phyloP scores from a whole-genome alignment of 2,113 vertebrate species.

The Columba livia region DNA sequence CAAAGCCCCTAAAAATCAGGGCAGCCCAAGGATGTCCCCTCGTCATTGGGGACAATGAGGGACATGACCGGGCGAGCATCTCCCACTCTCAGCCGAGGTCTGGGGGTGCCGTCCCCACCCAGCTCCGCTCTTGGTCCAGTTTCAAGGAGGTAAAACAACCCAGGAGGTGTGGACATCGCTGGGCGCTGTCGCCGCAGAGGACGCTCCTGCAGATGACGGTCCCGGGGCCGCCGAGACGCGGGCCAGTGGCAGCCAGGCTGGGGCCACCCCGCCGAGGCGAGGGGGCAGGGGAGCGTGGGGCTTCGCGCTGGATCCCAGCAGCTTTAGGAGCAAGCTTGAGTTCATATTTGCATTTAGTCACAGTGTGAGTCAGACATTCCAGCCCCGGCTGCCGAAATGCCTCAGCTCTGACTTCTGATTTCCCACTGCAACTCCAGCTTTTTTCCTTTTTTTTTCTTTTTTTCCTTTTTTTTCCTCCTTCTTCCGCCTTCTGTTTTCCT shows the following conservation, averaged over 20 bases:
- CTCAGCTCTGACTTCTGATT: constrained; percentile 71
- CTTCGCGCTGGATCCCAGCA: background rate
- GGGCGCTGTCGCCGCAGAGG: accelerated
- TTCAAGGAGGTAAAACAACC: background rate
- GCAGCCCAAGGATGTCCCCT: background rate
- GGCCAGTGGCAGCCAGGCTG: accelerated
- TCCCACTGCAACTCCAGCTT: constrained; percentile 22
- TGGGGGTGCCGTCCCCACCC: accelerated
- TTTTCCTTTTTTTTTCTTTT: background rate
- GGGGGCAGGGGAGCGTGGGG: background rate
- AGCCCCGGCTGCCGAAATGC: constrained; percentile 66
- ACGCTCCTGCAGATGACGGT: accelerated
- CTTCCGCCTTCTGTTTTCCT: background rate
- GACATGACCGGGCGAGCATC: accelerated
- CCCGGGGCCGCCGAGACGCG: accelerated
- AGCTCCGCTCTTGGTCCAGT: accelerated
- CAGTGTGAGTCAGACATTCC: constrained; percentile 73
- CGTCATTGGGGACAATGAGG: accelerated
- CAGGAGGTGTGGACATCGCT: accelerated
- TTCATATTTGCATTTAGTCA: constrained; percentile 70
- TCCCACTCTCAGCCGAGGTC: accelerated
- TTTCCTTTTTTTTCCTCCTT: background rate
- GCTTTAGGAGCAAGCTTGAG: constrained; percentile 9
- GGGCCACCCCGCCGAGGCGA: accelerated
- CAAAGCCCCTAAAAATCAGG: background rate